Base-by-base conservation (phyloP, 2,113 vertebrate species). In the Saguinus midas region DNA sequence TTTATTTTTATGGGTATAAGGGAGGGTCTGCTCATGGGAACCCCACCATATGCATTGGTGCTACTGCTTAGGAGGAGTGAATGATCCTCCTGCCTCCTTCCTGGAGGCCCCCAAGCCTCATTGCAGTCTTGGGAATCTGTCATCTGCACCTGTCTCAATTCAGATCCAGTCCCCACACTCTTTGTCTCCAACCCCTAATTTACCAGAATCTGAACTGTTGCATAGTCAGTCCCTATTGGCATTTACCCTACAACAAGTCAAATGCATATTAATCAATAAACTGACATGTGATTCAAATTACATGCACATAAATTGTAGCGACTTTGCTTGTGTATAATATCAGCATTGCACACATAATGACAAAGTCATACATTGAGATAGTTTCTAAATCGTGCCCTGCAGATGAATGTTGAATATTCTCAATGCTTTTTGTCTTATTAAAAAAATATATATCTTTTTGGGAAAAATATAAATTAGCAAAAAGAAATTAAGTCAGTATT, bases 361-460 rank as follows among this genome's bases (percentile, higher is more conserved):
- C 79, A 79, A 85, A 87, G 45, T 35, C 64, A 6, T 23, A n/a
- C 32, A 50, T 1, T 5, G n/a, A 78, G 57, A 68, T 11, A 9
- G 45, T 52, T 84, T 84, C 87, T 72, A 50, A 78, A 11, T 12
- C 70, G 20, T 52, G n/a, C 25, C 88, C n/a, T 73, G 25, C 27
- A 52, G 1, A 2, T 27, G 35, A 52, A 21, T 68, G 45, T 43
- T 83, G 10, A 87, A 84, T 90, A 48, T 43, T 85, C 83, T 72
- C 7, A 92, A 16, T 64, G 18, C 4, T 57, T 40, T 82, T 48
- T 66, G 73, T 58, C 70, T 73, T 66, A 32, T 75, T 83, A 55
- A 85, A 96, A 82, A 73, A 32, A 25, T 40, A 5, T 85, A n/a
- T 35, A 5, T 88, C 40, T 82, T 92, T 84, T 73, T 27, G 18